Conservation (phyloP, 2,113 vertebrate genomes). For the Lepus europaeus region DNA sequence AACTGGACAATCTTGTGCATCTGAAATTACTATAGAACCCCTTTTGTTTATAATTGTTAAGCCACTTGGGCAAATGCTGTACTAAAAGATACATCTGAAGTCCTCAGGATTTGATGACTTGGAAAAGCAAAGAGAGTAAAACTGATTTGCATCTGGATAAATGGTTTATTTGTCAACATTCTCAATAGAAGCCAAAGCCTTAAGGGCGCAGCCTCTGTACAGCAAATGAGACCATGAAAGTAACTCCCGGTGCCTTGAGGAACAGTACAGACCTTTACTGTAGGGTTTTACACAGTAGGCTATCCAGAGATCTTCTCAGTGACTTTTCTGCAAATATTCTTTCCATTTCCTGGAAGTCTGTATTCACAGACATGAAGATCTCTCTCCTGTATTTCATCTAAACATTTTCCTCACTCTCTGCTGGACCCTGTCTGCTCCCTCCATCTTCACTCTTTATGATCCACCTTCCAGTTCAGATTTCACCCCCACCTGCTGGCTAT, state of each 20-base stretch:
- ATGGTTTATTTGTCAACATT: constrained; percentile 46
- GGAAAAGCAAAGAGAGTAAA: constrained; percentile 52
- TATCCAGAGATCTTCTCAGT: not conserved
- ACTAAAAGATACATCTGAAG: not conserved
- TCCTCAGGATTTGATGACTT: constrained; percentile 2
- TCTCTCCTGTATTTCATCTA: not conserved
- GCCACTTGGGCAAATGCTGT: not conserved
- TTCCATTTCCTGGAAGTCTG: constrained; percentile 13
- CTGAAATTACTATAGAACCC: not conserved
- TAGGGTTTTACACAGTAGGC: not conserved
- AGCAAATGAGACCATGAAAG: constrained; percentile 49
- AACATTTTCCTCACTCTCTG: not conserved
- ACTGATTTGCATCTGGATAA: constrained; percentile 23
- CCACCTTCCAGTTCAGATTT: not conserved
- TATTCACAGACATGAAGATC: not conserved
- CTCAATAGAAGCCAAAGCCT: constrained; percentile 5
- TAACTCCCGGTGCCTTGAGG: not conserved
- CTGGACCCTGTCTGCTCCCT: not conserved
- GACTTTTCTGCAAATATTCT: constrained; percentile 24
- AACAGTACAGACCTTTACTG: not conserved
- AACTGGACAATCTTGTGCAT: not conserved
- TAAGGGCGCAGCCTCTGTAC: not conserved
- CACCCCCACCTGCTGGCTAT: not conserved
- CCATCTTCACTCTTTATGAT: not conserved
- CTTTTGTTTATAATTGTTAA: not conserved